These are phyloP conservation scores for Fissipunctia ypsillon DNA, from an alignment of 2,888 invertebrate genomes.

Conservation along the genomic window DNA sequence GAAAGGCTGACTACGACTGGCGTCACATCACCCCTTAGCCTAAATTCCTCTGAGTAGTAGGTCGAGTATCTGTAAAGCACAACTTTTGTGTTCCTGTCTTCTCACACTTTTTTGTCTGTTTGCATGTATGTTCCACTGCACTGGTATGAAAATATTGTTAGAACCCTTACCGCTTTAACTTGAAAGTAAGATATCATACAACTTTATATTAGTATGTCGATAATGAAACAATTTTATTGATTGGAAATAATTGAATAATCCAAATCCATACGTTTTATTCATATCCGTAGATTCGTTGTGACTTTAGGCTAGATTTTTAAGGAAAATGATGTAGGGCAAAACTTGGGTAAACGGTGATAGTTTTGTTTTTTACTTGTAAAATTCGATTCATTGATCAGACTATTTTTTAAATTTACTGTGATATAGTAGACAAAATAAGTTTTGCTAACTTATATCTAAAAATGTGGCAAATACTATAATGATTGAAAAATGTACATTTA, in stretches of 20 bases:
- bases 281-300: neutral
- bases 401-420: too few species aligned
- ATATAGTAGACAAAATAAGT: too few species aligned
- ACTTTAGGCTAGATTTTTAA: constrained; percentile 10
- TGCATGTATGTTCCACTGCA: constrained; percentile 53
- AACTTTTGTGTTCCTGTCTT: constrained; percentile 13
- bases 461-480: too few species aligned
- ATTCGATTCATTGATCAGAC: too few species aligned
- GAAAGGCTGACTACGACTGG: too few species aligned
- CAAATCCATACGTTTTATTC: neutral
- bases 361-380: too few species aligned
- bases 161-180: constrained; percentile 23
- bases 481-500: too few species aligned
- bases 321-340: neutral
- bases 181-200: constrained; percentile 37
- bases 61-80: constrained; percentile 33
- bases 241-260: neutral
- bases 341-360: too few species aligned
- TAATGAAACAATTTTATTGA: neutral
- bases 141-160: constrained; percentile 33
- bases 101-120: constrained; percentile 42
- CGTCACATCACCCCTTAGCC: too few species aligned
- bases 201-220: constrained; percentile 1
- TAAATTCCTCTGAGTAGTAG: neutral
- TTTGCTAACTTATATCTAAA: too few species aligned